These are phyloP conservation scores for Molossus molossus DNA, from an alignment of 2,797 vertebrate genomes.

Conservation along the genomic window DNA sequence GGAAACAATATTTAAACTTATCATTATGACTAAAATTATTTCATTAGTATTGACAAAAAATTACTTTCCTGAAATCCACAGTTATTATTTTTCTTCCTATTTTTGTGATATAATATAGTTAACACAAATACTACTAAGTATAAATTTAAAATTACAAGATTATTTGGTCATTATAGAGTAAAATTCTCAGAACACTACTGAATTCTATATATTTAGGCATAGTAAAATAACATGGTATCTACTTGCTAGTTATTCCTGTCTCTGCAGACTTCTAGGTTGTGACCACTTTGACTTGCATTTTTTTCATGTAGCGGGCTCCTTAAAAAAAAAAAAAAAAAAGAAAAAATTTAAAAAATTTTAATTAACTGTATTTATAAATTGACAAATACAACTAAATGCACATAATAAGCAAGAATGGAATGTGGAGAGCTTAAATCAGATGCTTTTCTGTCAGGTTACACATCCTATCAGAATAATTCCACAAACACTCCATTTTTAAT, in stretches of 20 bases:
- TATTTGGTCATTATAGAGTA: slow-evolving; percentile 1
- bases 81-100: slow-evolving; percentile 21
- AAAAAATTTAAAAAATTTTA: slow-evolving; percentile 79
- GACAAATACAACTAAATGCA: slow-evolving; percentile 79
- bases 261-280: slow-evolving; percentile 78
- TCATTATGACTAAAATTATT: slow-evolving; percentile 63
- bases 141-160: slow-evolving; percentile 64
- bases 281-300: slow-evolving; percentile 83
- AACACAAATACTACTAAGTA: not conserved
- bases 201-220: slow-evolving; percentile 70
- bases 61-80: not conserved
- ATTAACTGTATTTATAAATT: slow-evolving; percentile 82
- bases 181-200: not conserved
- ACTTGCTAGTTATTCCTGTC: slow-evolving; percentile 77
- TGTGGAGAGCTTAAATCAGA: slow-evolving; percentile 48
- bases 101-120: not conserved
- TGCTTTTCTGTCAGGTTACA: slow-evolving; percentile 46
- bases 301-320: slow-evolving; percentile 82
- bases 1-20: slow-evolving; percentile 52
- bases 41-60: slow-evolving; percentile 63
- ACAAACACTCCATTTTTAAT: slow-evolving; percentile 29
- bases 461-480: not conserved
- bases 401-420: slow-evolving; percentile 75
- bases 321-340: slow-evolving; percentile 80
- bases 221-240: slow-evolving; percentile 78